phyloP scores from a whole-genome alignment of 2,888 invertebrate species.

The Thelaira solivaga region DNA sequence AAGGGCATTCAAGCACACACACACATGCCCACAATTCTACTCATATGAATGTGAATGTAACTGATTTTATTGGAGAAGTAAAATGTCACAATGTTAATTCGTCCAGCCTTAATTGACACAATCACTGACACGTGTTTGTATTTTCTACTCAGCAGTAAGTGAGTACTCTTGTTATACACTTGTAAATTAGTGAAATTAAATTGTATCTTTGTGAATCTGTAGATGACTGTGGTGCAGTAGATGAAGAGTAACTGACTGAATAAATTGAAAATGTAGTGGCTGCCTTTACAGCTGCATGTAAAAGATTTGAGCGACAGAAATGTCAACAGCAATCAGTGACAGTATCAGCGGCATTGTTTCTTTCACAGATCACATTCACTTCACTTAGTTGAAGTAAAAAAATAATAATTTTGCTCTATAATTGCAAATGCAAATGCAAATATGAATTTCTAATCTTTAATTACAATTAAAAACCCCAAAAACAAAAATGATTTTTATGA shows the following conservation, averaged over 20 bases:
- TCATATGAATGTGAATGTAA: slow-evolving; percentile 1
- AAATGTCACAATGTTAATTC: slow-evolving; percentile 59
- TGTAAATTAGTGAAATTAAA: slow-evolving; percentile 57
- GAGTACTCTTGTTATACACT: slow-evolving; percentile 13
- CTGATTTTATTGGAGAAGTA: slow-evolving; percentile 40
- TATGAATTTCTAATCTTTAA: too few species aligned
- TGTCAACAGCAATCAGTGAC: slow-evolving; percentile 53
- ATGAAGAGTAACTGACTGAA: slow-evolving; percentile 25
- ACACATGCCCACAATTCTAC: neutral
- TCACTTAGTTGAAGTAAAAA: too few species aligned
- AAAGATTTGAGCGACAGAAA: slow-evolving; percentile 50
- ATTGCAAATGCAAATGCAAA: too few species aligned
- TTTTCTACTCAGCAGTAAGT: neutral
- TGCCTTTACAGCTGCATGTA: neutral
- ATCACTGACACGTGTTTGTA: slow-evolving; percentile 52
- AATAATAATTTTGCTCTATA: too few species aligned
- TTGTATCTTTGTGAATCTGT: slow-evolving; percentile 18
- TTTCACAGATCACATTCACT: neutral
- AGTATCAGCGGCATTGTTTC: slow-evolving; percentile 35
- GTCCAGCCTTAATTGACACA: slow-evolving; percentile 58
- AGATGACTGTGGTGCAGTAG: neutral
- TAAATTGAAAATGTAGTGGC: slow-evolving; percentile 39
- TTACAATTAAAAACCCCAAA: too few species aligned
- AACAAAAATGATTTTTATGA: too few species aligned
- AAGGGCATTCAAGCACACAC: slow-evolving; percentile 20